Evolutionary conservation across 2,797 vertebrate species (phyloP).

Genomic region (Erethizon dorsatum): DNA sequence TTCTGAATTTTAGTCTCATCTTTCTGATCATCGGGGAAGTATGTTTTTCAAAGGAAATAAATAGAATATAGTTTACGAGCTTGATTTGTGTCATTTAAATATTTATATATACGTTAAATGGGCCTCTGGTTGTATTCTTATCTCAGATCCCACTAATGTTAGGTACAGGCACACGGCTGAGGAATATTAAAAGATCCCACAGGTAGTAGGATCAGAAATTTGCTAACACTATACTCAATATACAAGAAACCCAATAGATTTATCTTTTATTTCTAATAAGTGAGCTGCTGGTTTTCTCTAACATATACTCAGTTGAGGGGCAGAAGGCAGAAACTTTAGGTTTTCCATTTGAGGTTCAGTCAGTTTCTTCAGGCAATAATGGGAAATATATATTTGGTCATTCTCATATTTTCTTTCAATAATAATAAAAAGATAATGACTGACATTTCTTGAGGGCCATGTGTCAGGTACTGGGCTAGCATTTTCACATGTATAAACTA

Average conservation of each 20-base stretch:
- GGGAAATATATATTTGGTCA: neutral
- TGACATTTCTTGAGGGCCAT: neutral
- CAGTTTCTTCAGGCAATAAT: neutral
- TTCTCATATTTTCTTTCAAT: neutral
- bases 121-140: neutral
- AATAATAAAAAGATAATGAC: slow-evolving; percentile 26
- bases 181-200: neutral
- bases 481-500: neutral
- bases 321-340: neutral
- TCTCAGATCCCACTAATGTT: neutral
- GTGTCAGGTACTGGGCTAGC: neutral
- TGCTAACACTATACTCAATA: neutral
- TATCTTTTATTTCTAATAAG: neutral
- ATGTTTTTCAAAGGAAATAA: neutral
- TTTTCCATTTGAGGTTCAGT: neutral
- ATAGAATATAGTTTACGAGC: neutral
- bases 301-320: neutral
- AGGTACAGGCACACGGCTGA: neutral
- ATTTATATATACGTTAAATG: neutral
- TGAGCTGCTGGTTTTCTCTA: neutral
- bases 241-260: neutral
- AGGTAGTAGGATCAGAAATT: neutral
- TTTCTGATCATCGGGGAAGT: neutral
- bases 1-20: neutral
- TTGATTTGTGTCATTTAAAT: neutral